Conservation (phyloP, 2,888 invertebrate genomes). For the Noctua janthina region DNA sequence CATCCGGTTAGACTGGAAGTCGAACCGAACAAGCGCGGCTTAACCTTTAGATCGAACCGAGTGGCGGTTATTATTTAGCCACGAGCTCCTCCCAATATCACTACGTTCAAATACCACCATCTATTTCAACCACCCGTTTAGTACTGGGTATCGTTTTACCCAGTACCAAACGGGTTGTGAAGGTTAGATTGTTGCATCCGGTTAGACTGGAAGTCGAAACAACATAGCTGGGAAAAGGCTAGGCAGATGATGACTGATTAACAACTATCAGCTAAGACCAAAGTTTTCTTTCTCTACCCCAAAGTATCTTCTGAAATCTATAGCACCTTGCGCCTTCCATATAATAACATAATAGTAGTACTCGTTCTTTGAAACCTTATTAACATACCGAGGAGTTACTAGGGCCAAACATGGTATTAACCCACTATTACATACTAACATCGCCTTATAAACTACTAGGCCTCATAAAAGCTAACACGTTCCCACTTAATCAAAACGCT, state of each 20-base stretch:
- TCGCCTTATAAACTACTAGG: constrained; percentile 2
- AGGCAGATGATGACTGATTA: background rate
- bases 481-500: constrained; percentile 42
- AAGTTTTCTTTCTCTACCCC: background rate
- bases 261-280: background rate
- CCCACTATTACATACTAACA: background rate
- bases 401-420: background rate
- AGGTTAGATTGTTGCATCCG: no score
- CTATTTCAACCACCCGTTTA: constrained; percentile 12
- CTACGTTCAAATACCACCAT: background rate
- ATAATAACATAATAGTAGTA: background rate
- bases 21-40: no score
- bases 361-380: background rate
- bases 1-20: no score
- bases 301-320: background rate
- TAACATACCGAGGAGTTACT: background rate
- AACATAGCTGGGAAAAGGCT: no score
- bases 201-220: no score
- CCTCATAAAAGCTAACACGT: constrained; percentile 42
- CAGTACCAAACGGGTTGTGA: no score
- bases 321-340: no score
- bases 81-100: background rate
- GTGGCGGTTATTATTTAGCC: no score
- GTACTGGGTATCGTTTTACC: no score
- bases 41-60: no score